Percentiles rank a stretch among this genome's conserved stretches.
These are phyloP conservation scores for Lethenteron reissneri DNA, from an alignment of 2,113 vertebrate species.

Conservation along the genomic window DNA sequence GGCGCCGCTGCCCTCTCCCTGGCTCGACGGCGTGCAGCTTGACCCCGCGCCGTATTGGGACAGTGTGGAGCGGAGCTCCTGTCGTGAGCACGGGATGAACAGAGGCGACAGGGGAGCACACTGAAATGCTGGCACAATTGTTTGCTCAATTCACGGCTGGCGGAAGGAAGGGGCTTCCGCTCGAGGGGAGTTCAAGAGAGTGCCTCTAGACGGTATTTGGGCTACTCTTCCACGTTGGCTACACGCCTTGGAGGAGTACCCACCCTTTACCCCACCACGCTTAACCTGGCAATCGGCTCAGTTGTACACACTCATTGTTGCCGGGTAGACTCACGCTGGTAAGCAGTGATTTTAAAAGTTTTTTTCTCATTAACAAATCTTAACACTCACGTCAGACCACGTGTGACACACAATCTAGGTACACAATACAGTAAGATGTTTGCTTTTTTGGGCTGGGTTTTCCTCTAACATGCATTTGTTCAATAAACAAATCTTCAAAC, in stretches of 20 bases:
- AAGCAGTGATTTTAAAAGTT: no score
- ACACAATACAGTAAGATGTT: no score
- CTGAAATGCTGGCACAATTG: neutral
- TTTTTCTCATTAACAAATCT: no score
- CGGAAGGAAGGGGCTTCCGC: no score
- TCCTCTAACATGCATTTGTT: no score
- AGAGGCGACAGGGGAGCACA: neutral
- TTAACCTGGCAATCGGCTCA: neutral
- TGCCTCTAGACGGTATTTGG: neutral
- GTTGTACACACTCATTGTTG: no score
- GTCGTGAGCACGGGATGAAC: conserved; percentile 8
- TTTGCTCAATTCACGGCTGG: neutral
- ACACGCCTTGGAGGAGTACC: neutral
- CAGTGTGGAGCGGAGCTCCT: conserved; percentile 51
- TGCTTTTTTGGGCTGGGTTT: no score
- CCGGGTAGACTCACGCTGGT: no score
- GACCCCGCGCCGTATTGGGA: conserved; percentile 20
- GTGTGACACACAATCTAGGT: no score
- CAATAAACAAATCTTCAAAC: no score
- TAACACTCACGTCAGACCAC: no score
- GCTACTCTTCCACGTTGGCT: neutral
- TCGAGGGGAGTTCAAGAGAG: neutral
- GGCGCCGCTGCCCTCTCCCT: conserved; percentile 8
- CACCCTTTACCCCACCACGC: neutral
- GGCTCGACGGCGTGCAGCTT: conserved; percentile 16